Evolutionary conservation across 1,140 invertebrate species (phyloP).

Genomic region (Metopolophium dirhodum): DNA sequence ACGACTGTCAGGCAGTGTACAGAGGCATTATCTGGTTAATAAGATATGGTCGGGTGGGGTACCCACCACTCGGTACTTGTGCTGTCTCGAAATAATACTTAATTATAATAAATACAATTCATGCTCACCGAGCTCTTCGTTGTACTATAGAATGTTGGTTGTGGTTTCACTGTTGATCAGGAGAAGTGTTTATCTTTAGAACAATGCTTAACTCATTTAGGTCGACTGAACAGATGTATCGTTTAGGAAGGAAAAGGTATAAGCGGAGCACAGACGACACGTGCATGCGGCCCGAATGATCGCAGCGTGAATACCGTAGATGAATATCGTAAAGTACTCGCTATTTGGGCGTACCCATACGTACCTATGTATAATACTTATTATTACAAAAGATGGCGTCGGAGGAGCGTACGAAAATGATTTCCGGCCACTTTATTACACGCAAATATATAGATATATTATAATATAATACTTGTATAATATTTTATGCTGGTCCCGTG

Average conservation of each 20-base stretch:
- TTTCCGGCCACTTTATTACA: not conserved
- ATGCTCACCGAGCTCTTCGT: not conserved
- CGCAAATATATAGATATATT: not conserved
- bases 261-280: not conserved
- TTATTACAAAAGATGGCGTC: not conserved
- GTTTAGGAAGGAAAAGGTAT: not conserved
- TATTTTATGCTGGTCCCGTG: not conserved
- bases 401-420: not conserved
- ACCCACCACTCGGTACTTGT: not conserved
- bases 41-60: not conserved
- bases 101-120: not conserved
- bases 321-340: not conserved
- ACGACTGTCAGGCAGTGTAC: no score
- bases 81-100: not conserved
- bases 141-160: not conserved
- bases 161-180: no score
- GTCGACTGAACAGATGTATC: not conserved
- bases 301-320: not conserved
- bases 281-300: not conserved
- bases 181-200: no score
- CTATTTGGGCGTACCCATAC: not conserved
- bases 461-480: not conserved
- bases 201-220: not conserved
- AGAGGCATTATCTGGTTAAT: not conserved
- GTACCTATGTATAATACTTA: not conserved